Evolutionary conservation across 2,888 invertebrate genomes (phyloP).

Genomic region (Folsomia manolachei): DNA sequence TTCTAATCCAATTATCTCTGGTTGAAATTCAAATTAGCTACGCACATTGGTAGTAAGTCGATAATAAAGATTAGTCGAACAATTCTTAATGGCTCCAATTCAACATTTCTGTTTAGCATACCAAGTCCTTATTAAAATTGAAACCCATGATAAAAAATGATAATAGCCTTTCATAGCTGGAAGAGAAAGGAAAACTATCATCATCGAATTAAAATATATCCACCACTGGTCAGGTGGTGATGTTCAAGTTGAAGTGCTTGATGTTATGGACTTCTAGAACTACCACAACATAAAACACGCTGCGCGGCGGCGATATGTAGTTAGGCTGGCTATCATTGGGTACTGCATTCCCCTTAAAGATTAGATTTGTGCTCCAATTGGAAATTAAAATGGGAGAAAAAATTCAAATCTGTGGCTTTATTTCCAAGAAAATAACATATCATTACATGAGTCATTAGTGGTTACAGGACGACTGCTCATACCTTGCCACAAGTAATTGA

Average conservation of each 20-base stretch:
- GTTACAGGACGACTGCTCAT: constrained; percentile 15
- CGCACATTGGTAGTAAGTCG: not conserved
- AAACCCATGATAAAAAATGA: constrained; percentile 7
- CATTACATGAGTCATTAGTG: constrained; percentile 16
- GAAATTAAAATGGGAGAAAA: not conserved
- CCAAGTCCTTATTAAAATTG: not conserved
- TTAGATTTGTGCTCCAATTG: not conserved
- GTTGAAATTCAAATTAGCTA: not conserved
- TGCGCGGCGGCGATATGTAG: not conserved
- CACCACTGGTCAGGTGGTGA: constrained; percentile 5
- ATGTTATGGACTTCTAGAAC: not conserved
- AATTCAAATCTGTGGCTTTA: constrained; percentile 11
- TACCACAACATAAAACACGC: not conserved
- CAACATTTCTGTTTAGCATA: not conserved
- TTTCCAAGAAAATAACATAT: constrained; percentile 19
- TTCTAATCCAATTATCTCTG: not conserved
- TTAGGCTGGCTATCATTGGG: not conserved
- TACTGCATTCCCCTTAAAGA: too few species aligned
- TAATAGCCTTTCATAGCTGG: not conserved
- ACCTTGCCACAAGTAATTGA: constrained; percentile 15
- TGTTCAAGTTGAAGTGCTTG: not conserved
- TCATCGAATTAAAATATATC: constrained; percentile 18
- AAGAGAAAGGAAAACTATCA: constrained; percentile 20
- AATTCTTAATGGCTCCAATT: not conserved
- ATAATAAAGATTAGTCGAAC: not conserved